Evolutionary conservation across 2,888 invertebrate genomes (phyloP).

Genomic region (Lapara coniferarum): DNA sequence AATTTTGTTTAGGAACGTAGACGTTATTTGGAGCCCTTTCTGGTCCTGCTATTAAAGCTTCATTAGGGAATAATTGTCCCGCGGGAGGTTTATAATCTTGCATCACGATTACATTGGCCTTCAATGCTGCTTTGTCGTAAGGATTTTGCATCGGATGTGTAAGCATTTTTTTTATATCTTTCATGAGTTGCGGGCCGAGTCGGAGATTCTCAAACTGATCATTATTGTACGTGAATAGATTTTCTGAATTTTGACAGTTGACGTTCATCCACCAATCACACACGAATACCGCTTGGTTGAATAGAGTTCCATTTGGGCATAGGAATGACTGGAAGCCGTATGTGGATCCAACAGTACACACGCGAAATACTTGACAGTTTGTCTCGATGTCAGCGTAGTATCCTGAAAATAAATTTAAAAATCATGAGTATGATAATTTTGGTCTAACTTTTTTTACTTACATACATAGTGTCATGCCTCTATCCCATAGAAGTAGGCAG

Average conservation of each 20-base stretch:
- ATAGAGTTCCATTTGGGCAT: constrained; percentile 87
- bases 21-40: constrained; percentile 62
- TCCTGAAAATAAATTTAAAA: constrained; percentile 66
- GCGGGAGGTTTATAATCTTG: constrained; percentile 75
- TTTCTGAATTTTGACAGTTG: constrained; percentile 78
- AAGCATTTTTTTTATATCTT: constrained; percentile 83
- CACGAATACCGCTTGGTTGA: constrained; percentile 86
- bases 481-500: too few species aligned
- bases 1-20: constrained; percentile 60
- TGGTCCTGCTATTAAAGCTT: constrained; percentile 57
- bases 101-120: constrained; percentile 67
- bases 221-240: constrained; percentile 67
- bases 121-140: constrained; percentile 62
- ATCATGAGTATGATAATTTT: too few species aligned
- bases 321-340: constrained; percentile 85
- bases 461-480: too few species aligned
- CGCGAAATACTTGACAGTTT: constrained; percentile 86
- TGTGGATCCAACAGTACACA: constrained; percentile 84
- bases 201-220: constrained; percentile 75
- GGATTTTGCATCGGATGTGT: constrained; percentile 78
- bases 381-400: constrained; percentile 87
- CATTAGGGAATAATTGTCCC: constrained; percentile 70
- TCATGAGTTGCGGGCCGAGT: constrained; percentile 81
- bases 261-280: constrained; percentile 89
- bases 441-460: too few species aligned